phyloP scores from a whole-genome alignment of 2,888 invertebrate species.

The Eilema sororculum region DNA sequence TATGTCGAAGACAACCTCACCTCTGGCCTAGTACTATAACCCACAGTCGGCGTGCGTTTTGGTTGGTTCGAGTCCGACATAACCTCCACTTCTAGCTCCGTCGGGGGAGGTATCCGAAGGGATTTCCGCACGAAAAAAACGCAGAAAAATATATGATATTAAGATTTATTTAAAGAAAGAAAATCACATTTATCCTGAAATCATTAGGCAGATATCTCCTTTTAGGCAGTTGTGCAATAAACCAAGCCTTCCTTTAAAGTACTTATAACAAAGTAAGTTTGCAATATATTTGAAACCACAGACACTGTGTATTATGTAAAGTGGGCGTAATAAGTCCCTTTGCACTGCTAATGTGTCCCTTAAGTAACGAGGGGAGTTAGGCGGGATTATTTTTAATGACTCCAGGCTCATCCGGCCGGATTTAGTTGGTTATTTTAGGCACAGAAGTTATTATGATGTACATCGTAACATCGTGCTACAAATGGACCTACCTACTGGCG shows the following conservation, averaged over 20 bases:
- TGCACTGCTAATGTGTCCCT: constrained; percentile 45
- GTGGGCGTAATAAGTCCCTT: constrained; percentile 25
- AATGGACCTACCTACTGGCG: constrained; percentile 16
- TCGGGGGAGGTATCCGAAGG: too few relatives aligned
- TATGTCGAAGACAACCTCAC: too few relatives aligned
- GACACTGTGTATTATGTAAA: constrained; percentile 14
- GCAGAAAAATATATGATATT: too few relatives aligned
- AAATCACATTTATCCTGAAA: too few relatives aligned
- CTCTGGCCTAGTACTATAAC: too few relatives aligned
- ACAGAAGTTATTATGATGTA: constrained; percentile 19
- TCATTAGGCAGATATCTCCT: background rate
- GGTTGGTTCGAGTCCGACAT: too few relatives aligned
- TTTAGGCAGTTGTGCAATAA: background rate
- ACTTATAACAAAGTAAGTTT: background rate
- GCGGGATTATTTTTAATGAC: constrained; percentile 47
- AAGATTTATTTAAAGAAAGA: too few relatives aligned
- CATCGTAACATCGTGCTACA: constrained; percentile 6
- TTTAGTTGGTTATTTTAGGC: constrained; percentile 42
- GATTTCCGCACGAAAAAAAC: too few relatives aligned
- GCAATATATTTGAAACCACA: constrained; percentile 14
- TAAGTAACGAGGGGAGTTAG: constrained; percentile 41
- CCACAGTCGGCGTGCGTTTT: too few relatives aligned
- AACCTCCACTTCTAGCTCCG: too few relatives aligned
- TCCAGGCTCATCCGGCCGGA: constrained; percentile 31
- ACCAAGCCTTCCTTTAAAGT: background rate